Percentiles rank a stretch among this genome's conserved stretches.
Evolutionary conservation across 2,888 invertebrate genomes (phyloP).

Genomic region (Eupithecia exiguata): DNA sequence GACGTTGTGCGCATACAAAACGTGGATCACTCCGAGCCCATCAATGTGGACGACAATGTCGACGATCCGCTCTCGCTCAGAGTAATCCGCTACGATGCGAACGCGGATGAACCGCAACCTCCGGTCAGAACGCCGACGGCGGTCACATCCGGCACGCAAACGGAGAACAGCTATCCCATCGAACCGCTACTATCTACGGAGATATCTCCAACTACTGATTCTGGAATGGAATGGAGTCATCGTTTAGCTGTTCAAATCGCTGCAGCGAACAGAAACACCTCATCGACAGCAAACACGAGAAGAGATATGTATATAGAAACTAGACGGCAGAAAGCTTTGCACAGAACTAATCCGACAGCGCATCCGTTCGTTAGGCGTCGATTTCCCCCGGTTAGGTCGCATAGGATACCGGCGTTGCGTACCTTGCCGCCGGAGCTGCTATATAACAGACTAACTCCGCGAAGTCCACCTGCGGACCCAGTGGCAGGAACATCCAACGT

Average conservation of each 20-base stretch:
- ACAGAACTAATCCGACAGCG: slow-evolving; percentile 71
- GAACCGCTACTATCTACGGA: slow-evolving; percentile 47
- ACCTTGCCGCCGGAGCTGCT: slow-evolving; percentile 59
- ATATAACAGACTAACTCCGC: slow-evolving; percentile 42
- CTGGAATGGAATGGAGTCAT: slow-evolving; percentile 61
- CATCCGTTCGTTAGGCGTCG: slow-evolving; percentile 70
- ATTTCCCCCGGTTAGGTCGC: slow-evolving; percentile 66
- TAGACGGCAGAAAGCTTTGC: slow-evolving; percentile 72
- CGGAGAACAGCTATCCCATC: slow-evolving; percentile 20
- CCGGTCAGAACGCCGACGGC: slow-evolving; percentile 27
- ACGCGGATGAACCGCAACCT: background rate
- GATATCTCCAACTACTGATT: slow-evolving; percentile 39
- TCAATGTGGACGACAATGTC: slow-evolving; percentile 69
- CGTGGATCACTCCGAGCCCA: slow-evolving; percentile 70
- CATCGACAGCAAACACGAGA: slow-evolving; percentile 70
- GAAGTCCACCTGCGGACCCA: slow-evolving; percentile 45
- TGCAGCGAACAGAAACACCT: slow-evolving; percentile 76
- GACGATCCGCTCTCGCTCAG: slow-evolving; percentile 60
- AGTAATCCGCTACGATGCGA: slow-evolving; percentile 28
- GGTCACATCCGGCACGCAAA: slow-evolving; percentile 35
- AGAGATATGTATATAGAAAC: slow-evolving; percentile 72
- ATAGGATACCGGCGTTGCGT: slow-evolving; percentile 72
- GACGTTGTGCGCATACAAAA: slow-evolving; percentile 74
- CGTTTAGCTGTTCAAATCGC: slow-evolving; percentile 78
- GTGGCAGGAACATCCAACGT: slow-evolving; percentile 62